Conservation (phyloP, 2,888 invertebrate genomes). For the Oligia fasciuncula region DNA sequence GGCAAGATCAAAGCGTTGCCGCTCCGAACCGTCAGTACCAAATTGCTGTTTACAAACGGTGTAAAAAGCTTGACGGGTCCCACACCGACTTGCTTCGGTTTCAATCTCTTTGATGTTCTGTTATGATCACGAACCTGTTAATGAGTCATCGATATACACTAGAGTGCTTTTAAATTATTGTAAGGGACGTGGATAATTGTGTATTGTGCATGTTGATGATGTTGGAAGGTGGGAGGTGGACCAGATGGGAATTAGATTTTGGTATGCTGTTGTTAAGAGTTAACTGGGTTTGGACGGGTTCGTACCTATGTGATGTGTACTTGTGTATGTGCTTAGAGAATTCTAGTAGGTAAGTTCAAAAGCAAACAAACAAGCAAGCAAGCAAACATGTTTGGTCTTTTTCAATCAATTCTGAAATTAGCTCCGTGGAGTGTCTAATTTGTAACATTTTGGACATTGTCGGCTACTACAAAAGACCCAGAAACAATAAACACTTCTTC, state of each 20-base stretch:
- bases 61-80: conserved; percentile 83
- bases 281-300: conserved; percentile 30
- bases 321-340: not conserved
- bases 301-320: conserved; percentile 10
- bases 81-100: conserved; percentile 73
- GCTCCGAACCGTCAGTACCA: conserved; percentile 75
- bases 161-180: conserved; percentile 68
- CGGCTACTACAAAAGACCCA: not conserved
- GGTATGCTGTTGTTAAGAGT: conserved; percentile 33
- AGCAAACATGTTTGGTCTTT: not conserved
- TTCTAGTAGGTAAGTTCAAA: not conserved
- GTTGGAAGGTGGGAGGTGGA: conserved; percentile 50
- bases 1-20: conserved; percentile 82
- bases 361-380: too few species aligned
- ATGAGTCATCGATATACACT: conserved; percentile 75
- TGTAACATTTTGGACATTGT: not conserved
- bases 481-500: conserved; percentile 28
- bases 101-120: conserved; percentile 73
- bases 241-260: conserved; percentile 62
- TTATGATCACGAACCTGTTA: conserved; percentile 70
- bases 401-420: not conserved
- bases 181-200: conserved; percentile 67
- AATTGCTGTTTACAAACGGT: conserved; percentile 83
- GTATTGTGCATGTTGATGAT: conserved; percentile 60
- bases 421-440: not conserved